Conservation (phyloP, 2,797 vertebrate species). For the Hippoglossus hippoglossus region DNA sequence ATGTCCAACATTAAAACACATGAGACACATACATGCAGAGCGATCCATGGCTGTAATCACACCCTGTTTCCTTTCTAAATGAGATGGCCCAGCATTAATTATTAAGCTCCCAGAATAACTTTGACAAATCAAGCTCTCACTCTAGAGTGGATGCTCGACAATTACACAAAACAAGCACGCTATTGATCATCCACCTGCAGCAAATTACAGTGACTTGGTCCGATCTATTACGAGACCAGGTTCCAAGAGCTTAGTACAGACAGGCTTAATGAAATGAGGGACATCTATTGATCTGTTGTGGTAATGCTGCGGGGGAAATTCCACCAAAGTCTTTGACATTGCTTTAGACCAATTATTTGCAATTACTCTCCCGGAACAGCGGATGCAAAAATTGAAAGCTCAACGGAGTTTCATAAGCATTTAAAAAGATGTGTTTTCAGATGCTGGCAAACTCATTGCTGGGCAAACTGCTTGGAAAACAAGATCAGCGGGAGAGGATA, state of each 20-base stretch:
- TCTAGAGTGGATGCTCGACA: conserved; percentile 48
- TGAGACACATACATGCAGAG: conserved; percentile 32
- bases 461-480: conserved; percentile 64
- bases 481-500: conserved; percentile 54
- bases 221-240: conserved; percentile 65
- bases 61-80: conserved; percentile 33
- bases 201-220: conserved; percentile 67
- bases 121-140: conserved; percentile 44
- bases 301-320: conserved; percentile 49
- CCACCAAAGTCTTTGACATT: conserved; percentile 50
- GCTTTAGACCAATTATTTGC: conserved; percentile 68
- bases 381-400: conserved; percentile 61
- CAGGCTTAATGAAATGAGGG: conserved; percentile 80
- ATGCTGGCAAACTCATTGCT: conserved; percentile 42
- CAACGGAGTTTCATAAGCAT: conserved; percentile 41
- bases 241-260: conserved; percentile 72
- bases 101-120: conserved; percentile 56
- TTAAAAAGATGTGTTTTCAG: conserved; percentile 49
- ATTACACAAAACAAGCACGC: conserved; percentile 69
- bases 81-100: conserved; percentile 56
- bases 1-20: conserved; percentile 60
- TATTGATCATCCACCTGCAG: conserved; percentile 78
- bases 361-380: conserved; percentile 59
- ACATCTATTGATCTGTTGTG: conserved; percentile 75
- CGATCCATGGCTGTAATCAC: conserved; percentile 32